Evolutionary conservation across 2,113 vertebrate species (phyloP).

Genomic region (Oryzias melastigma): DNA sequence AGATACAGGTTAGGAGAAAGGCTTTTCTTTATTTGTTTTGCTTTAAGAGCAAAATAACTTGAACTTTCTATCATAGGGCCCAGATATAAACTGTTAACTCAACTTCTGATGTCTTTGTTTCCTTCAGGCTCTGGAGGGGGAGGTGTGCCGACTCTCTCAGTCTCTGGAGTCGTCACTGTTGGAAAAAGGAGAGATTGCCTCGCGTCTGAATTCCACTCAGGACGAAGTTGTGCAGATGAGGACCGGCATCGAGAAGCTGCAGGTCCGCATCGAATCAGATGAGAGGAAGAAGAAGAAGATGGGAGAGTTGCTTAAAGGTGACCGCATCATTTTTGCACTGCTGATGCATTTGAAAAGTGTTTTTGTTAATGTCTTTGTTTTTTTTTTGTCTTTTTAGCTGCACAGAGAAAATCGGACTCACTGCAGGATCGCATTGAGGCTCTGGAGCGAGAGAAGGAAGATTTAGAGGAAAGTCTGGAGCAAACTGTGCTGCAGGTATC

Average conservation of each 20-base stretch:
- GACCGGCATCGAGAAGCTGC: conserved; percentile 86
- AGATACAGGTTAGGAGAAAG: conserved; percentile 68
- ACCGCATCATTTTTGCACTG: background rate
- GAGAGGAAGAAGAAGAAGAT: conserved; percentile 81
- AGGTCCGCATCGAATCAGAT: conserved; percentile 87
- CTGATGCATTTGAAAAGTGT: background rate
- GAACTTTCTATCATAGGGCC: too few relatives aligned
- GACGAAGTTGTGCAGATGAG: conserved; percentile 83
- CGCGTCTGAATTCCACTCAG: conserved; percentile 82
- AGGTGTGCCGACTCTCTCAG: conserved; percentile 75
- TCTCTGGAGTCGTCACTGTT: conserved; percentile 80
- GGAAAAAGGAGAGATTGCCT: conserved; percentile 85
- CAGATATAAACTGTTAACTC: background rate
- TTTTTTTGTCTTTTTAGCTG: conserved; percentile 44
- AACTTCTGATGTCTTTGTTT: background rate
- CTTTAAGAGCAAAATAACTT: too few relatives aligned
- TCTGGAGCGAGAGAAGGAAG: conserved; percentile 73
- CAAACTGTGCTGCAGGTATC: conserved; percentile 79
- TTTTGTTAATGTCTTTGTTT: conserved; percentile 6
- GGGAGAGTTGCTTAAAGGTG: conserved; percentile 79
- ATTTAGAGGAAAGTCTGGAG: conserved; percentile 71
- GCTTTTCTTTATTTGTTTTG: background rate
- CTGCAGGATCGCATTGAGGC: conserved; percentile 74
- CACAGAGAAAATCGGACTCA: conserved; percentile 76
- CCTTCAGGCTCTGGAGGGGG: conserved; percentile 61